A percentile compares a stretch with the other conserved stretches of the same genome.
Evolutionary conservation across 1,140 invertebrate genomes (phyloP).

Genomic region (Onthophagus taurus): DNA sequence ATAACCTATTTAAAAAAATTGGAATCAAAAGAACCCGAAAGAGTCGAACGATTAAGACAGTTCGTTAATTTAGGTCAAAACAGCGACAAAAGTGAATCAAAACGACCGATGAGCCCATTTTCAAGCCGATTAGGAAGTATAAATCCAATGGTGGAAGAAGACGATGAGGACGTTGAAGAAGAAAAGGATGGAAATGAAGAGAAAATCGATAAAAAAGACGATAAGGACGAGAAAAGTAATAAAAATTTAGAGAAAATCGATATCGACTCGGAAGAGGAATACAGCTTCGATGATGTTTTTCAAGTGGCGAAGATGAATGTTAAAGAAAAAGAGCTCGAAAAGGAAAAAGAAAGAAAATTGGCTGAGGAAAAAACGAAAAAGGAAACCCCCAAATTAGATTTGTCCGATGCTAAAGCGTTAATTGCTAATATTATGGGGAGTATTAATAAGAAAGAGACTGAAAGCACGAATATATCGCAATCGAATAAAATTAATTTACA

Average conservation of each 20-base stretch:
- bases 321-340: constrained; percentile 26
- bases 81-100: not conserved
- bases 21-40: constrained; percentile 6
- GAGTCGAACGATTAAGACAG: constrained; percentile 10
- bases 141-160: constrained; percentile 6
- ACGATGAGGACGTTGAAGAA: constrained; percentile 7
- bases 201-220: not conserved
- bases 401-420: constrained; percentile 48
- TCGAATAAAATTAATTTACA: constrained; percentile 1
- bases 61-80: constrained; percentile 7
- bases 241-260: constrained; percentile 37
- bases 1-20: constrained; percentile 49
- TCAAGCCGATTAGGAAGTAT: constrained; percentile 4
- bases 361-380: constrained; percentile 27
- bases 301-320: constrained; percentile 33
- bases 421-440: constrained; percentile 53
- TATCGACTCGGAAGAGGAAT: constrained; percentile 48
- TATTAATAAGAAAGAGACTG: constrained; percentile 6
- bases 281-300: constrained; percentile 57
- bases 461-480: constrained; percentile 1
- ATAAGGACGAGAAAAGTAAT: constrained; percentile 41
- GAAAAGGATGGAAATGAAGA: not conserved
- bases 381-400: constrained; percentile 36
- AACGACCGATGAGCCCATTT: constrained; percentile 6
- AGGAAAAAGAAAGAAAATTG: constrained; percentile 25